phyloP scores from a whole-genome alignment of 37 sponge, comb jelly and placozoan species.

The Theonella swinhoei region DNA sequence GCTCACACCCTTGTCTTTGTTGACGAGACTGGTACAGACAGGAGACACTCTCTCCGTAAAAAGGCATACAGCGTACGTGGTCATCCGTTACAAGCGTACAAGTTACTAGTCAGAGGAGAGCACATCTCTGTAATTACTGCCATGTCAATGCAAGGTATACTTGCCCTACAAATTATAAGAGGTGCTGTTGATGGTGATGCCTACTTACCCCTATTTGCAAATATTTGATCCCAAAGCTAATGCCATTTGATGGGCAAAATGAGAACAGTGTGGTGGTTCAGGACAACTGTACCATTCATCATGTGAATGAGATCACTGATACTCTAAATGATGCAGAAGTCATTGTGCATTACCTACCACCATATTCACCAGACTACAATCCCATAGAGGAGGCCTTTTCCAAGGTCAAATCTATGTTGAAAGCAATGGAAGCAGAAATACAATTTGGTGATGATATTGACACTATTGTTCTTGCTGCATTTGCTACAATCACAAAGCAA shows the following conservation, averaged over 20 bases:
- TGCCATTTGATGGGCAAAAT: constrained; percentile 12
- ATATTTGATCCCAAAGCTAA: neutral
- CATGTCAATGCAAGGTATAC: constrained; percentile 29
- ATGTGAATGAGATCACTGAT: neutral
- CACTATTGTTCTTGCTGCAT: constrained; percentile 1
- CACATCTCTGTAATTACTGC: constrained; percentile 40
- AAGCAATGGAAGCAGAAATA: neutral
- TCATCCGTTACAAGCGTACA: neutral
- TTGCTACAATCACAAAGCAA: neutral
- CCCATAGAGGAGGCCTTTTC: constrained; percentile 21
- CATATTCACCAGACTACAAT: constrained; percentile 1
- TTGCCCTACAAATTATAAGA: constrained; percentile 10
- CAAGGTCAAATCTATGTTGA: constrained; percentile 3
- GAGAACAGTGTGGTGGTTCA: too few relatives aligned
- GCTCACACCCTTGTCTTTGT: constrained; percentile 44
- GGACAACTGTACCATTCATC: constrained; percentile 11
- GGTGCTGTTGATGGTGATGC: constrained; percentile 9
- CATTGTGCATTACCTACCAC: constrained; percentile 14
- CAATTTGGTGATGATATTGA: neutral
- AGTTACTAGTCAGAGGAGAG: constrained; percentile 37
- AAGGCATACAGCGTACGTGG: constrained; percentile 42
- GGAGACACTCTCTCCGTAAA: too few relatives aligned
- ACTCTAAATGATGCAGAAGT: neutral
- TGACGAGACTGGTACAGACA: constrained; percentile 46
- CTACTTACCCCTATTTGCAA: neutral